Evolutionary conservation across 1,140 invertebrate genomes (phyloP).

Genomic region (Drosophila punjabiensis): DNA sequence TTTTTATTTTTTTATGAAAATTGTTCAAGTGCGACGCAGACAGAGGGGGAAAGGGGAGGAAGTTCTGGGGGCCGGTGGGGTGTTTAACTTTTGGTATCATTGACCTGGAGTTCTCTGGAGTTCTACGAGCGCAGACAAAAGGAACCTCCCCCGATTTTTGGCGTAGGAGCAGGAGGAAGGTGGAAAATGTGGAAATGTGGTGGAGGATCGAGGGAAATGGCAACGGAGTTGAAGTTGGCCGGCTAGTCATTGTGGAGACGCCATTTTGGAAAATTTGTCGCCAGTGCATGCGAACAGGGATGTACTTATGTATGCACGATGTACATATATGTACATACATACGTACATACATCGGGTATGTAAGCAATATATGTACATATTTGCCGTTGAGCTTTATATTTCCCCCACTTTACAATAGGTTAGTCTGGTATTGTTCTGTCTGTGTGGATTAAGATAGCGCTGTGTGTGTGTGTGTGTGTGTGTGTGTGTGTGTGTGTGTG

Average conservation of each 20-base stretch:
- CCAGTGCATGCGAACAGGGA: constrained; percentile 42
- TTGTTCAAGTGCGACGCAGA: constrained; percentile 80
- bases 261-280: constrained; percentile 77
- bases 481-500: constrained; percentile 36
- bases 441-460: constrained; percentile 23
- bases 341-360: constrained; percentile 6
- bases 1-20: constrained; percentile 69
- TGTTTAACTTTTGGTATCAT: constrained; percentile 83
- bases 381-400: constrained; percentile 52
- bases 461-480: constrained; percentile 32
- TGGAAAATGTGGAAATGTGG: background rate
- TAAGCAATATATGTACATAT: constrained; percentile 17
- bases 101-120: constrained; percentile 67
- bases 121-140: constrained; percentile 58
- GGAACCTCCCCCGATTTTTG: constrained; percentile 30
- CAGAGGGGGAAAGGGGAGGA: constrained; percentile 5
- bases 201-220: background rate
- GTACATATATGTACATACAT: background rate
- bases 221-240: constrained; percentile 15
- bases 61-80: constrained; percentile 49
- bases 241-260: constrained; percentile 65
- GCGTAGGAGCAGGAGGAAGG: background rate
- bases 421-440: constrained; percentile 81
- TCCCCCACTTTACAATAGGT: constrained; percentile 80
- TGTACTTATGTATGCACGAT: constrained; percentile 15